Conservation (phyloP, 1,140 invertebrate genomes). For the Tetramorium simillimum region DNA sequence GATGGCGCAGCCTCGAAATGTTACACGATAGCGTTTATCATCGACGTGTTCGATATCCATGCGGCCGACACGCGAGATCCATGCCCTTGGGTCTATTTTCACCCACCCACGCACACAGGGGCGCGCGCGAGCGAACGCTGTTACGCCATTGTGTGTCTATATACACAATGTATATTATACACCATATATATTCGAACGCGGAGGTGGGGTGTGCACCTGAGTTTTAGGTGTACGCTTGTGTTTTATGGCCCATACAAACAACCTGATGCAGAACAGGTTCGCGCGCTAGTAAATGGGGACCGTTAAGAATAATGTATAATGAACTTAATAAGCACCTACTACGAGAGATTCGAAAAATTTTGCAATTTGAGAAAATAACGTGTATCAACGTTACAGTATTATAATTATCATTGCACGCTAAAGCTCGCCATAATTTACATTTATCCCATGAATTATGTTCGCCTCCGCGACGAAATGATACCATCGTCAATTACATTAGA, state of each 20-base stretch:
- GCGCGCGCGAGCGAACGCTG: background rate
- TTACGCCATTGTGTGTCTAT: background rate
- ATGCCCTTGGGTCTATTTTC: constrained; percentile 57
- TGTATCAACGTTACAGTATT: background rate
- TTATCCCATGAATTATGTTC: constrained; percentile 11
- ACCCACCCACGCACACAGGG: background rate
- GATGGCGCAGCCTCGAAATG: background rate
- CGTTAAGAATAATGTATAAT: constrained; percentile 29
- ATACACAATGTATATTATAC: background rate
- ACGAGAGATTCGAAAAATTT: background rate
- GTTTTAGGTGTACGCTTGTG: constrained; percentile 31
- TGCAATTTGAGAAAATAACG: background rate
- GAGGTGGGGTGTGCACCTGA: background rate
- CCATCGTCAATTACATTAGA: constrained; percentile 17
- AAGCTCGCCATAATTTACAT: background rate
- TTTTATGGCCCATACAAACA: constrained; percentile 31
- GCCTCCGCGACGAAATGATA: background rate
- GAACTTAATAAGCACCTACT: background rate
- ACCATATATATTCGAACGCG: constrained; percentile 7
- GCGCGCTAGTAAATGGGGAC: constrained; percentile 5
- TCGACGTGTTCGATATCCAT: constrained; percentile 32
- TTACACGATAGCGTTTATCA: constrained; percentile 47
- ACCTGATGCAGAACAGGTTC: constrained; percentile 25
- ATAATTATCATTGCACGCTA: constrained; percentile 3
- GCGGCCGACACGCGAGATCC: constrained; percentile 29